Evolutionary conservation across 2,113 vertebrate genomes (phyloP).

Genomic region (Eclectus roratus): DNA sequence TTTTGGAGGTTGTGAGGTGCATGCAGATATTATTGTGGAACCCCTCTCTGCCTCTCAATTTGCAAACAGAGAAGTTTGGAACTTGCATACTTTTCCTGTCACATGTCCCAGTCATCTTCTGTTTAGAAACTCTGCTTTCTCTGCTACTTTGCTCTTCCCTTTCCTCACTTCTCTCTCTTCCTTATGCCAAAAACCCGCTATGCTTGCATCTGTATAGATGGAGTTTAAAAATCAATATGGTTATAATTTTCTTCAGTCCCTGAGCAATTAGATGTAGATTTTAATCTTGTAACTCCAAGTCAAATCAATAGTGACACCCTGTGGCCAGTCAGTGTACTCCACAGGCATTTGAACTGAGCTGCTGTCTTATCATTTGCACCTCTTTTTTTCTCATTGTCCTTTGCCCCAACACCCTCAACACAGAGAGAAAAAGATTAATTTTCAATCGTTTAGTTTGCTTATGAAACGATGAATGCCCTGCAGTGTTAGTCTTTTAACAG

Average conservation of each 20-base stretch:
- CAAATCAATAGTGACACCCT: slow-evolving; percentile 12
- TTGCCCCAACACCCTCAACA: neutral
- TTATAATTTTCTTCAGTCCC: neutral
- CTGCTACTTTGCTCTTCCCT: neutral
- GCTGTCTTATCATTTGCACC: neutral
- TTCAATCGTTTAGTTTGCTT: neutral
- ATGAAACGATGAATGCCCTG: neutral
- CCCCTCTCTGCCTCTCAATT: neutral
- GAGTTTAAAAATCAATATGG: neutral
- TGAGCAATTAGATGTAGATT: neutral
- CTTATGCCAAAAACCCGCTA: rapidly evolving
- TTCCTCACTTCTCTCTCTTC: neutral
- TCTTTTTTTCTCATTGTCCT: neutral
- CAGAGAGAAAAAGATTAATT: neutral
- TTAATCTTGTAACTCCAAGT: neutral
- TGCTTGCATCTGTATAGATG: neutral
- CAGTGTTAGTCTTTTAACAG: neutral
- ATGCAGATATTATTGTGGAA: neutral
- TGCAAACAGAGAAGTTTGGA: neutral
- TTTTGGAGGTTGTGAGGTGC: neutral
- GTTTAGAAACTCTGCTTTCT: neutral
- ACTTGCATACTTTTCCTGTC: neutral
- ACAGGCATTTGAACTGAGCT: neutral
- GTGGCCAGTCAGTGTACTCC: neutral
- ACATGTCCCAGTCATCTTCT: neutral